Percentiles rank a stretch among this genome's conserved stretches.
phyloP scores from a whole-genome alignment of 1,140 invertebrate genomes.

The Stegodyphus dumicola region DNA sequence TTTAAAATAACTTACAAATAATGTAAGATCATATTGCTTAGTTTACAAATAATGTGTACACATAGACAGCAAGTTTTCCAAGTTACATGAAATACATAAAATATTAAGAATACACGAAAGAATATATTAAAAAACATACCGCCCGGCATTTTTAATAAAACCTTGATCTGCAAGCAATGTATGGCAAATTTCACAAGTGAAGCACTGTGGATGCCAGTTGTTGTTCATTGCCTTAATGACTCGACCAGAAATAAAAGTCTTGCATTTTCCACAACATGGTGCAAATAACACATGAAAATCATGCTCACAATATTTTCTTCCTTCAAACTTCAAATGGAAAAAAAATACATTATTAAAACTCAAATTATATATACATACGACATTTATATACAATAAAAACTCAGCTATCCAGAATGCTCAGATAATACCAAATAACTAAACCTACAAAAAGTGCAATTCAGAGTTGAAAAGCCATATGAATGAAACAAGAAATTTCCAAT shows the following conservation, averaged over 20 bases:
- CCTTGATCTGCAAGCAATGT: conserved; percentile 94
- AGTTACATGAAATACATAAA: background rate
- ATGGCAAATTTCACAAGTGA: conserved; percentile 93
- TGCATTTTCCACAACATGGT: conserved; percentile 97
- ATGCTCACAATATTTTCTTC: conserved; percentile 98
- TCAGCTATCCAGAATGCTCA: no score
- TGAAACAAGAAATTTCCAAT: no score
- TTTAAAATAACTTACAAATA: no score
- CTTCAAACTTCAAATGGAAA: conserved; percentile 80
- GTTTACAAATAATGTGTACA: no score
- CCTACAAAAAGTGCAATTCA: no score
- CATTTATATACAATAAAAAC: no score
- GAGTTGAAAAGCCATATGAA: no score
- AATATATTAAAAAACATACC: conserved; percentile 63
- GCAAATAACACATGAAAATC: conserved; percentile 99
- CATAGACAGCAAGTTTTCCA: background rate
- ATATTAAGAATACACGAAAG: conserved; percentile 8
- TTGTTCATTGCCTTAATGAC: conserved; percentile 99
- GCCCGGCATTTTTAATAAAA: conserved; percentile 90
- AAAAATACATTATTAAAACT: background rate
- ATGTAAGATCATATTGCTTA: no score
- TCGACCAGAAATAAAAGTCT: conserved; percentile 95
- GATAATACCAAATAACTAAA: no score
- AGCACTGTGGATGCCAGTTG: conserved; percentile 98
- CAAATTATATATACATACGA: no score